These are phyloP conservation scores for Nettapus auritus DNA, from an alignment of 2,113 vertebrate genomes.

Conservation along the genomic window DNA sequence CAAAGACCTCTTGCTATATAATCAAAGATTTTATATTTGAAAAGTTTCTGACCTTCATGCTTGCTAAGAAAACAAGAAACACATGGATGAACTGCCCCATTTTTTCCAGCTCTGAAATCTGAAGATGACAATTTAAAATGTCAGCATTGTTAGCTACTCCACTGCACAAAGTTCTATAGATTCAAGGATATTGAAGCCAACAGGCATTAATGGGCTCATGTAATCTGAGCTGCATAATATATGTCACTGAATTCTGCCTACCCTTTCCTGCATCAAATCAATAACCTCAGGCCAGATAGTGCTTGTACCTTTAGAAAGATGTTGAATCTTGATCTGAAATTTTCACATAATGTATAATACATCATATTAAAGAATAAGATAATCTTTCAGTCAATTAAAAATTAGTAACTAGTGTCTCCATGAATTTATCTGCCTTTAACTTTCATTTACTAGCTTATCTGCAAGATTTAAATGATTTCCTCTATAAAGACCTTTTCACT, in stretches of 20 bases:
- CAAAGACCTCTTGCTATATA: background rate
- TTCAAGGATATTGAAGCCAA: constrained; percentile 31
- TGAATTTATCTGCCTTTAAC: background rate
- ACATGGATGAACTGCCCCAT: background rate
- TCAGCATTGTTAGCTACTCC: constrained; percentile 33
- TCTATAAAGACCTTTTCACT: background rate
- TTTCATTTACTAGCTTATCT: background rate
- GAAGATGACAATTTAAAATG: constrained; percentile 48
- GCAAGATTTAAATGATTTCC: background rate
- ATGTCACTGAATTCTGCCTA: constrained; percentile 34
- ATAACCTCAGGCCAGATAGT: background rate
- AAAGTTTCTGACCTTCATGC: constrained; percentile 36
- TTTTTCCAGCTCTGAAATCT: constrained; percentile 27
- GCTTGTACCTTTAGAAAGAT: background rate
- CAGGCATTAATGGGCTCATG: constrained; percentile 7
- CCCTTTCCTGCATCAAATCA: background rate
- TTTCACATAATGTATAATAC: background rate
- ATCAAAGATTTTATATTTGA: background rate
- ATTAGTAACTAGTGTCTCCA: background rate
- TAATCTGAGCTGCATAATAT: constrained; percentile 31
- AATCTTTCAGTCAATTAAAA: background rate
- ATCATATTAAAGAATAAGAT: background rate
- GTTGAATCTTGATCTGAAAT: background rate
- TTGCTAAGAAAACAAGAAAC: constrained; percentile 39
- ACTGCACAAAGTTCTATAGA: constrained; percentile 8